Conservation (phyloP, 1,140 invertebrate species). For the Doryteuthis pealeii region DNA sequence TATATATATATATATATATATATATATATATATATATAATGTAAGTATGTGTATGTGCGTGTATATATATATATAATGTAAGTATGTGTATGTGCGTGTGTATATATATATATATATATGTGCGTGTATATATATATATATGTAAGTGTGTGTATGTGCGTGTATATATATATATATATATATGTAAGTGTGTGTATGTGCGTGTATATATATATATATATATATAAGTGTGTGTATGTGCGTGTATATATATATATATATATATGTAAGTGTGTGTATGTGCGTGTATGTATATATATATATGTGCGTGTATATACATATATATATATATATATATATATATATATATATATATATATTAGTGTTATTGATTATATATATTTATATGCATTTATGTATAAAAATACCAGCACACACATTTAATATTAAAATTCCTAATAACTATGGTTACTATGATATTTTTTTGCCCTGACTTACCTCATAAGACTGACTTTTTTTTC, state of each 20-base stretch:
- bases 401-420: not conserved
- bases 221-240: not conserved
- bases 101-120: conserved; percentile 1
- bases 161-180: not conserved
- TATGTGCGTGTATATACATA: not conserved
- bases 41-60: too few relatives aligned
- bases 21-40: not conserved
- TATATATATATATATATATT: not conserved
- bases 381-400: not conserved
- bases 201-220: not conserved
- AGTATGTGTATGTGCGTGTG: too few relatives aligned
- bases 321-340: not conserved
- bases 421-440: too few relatives aligned
- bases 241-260: not conserved
- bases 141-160: not conserved
- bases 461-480: too few relatives aligned
- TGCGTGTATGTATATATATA: not conserved
- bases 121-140: not conserved
- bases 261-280: too few relatives aligned
- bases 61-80: too few relatives aligned
- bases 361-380: not conserved
- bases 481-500: too few relatives aligned
- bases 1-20: not conserved
- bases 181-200: too few relatives aligned
- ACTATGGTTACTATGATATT: too few relatives aligned